Evolutionary conservation across 2,888 invertebrate genomes (phyloP).

Genomic region (Epinotia demarniana): DNA sequence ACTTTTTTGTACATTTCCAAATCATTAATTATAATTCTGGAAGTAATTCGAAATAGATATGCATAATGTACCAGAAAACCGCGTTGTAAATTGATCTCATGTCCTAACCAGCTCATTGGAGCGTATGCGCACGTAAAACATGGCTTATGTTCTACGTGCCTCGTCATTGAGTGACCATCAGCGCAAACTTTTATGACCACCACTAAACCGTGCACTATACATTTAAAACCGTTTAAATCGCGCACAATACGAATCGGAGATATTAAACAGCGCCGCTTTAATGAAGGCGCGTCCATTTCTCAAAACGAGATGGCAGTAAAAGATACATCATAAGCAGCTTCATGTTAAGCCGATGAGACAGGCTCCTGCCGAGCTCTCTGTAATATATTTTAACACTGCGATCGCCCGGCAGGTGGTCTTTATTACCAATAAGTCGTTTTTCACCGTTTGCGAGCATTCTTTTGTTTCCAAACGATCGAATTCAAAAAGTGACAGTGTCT

Average conservation of each 20-base stretch:
- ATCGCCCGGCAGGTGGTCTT: conserved; percentile 46
- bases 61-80: conserved; percentile 20
- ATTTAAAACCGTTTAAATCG: conserved; percentile 18
- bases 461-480: conserved; percentile 40
- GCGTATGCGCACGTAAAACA: conserved; percentile 42
- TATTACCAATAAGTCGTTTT: conserved; percentile 42
- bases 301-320: conserved; percentile 43
- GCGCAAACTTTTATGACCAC: conserved; percentile 26
- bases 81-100: conserved; percentile 34
- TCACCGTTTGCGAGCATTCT: conserved; percentile 41
- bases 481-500: conserved; percentile 37
- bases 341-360: conserved; percentile 46
- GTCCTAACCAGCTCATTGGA: conserved; percentile 19
- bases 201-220: conserved; percentile 25
- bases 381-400: conserved; percentile 47
- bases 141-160: conserved; percentile 39
- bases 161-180: conserved; percentile 26
- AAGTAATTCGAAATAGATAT: background rate
- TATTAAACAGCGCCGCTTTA: conserved; percentile 26
- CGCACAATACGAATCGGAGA: conserved; percentile 9
- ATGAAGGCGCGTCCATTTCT: conserved; percentile 41
- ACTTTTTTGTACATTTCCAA: background rate
- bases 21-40: background rate
- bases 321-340: conserved; percentile 44
- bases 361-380: conserved; percentile 45